phyloP scores from a whole-genome alignment of 2,113 vertebrate species.

The Laticauda colubrina region DNA sequence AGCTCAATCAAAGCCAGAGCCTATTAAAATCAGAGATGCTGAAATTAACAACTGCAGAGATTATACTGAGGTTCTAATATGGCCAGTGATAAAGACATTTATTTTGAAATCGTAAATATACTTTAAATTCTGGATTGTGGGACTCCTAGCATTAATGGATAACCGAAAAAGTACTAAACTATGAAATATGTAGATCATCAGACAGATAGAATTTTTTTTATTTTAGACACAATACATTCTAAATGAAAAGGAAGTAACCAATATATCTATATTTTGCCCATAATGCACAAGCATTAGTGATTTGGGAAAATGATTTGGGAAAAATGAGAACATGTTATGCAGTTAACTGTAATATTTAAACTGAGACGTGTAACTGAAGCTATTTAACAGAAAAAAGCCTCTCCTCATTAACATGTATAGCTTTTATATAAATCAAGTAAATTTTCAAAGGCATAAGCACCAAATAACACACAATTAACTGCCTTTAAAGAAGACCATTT shows the following conservation, averaged over 20 bases:
- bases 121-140: not conserved
- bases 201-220: not conserved
- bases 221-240: not conserved
- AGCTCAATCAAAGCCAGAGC: slow-evolving; percentile 95
- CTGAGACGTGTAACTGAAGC: not conserved
- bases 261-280: not conserved
- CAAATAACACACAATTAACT: not conserved
- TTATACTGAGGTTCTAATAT: not conserved
- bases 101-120: not conserved
- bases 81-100: not conserved
- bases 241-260: not conserved
- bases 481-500: not conserved
- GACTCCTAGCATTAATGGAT: not conserved
- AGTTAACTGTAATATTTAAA: not conserved
- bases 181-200: not conserved
- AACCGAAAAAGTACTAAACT: not conserved
- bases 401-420: not conserved
- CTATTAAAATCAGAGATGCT: slow-evolving; percentile 62
- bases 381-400: not conserved
- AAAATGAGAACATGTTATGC: not conserved
- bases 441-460: not conserved
- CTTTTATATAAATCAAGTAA: not conserved
- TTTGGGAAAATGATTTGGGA: not conserved
- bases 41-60: not conserved
- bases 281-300: not conserved